Evolutionary conservation across 2,888 invertebrate genomes (phyloP), one percentile per base, ranked within the genome.

Genomic region (Dicyrtomina minuta): DNA sequence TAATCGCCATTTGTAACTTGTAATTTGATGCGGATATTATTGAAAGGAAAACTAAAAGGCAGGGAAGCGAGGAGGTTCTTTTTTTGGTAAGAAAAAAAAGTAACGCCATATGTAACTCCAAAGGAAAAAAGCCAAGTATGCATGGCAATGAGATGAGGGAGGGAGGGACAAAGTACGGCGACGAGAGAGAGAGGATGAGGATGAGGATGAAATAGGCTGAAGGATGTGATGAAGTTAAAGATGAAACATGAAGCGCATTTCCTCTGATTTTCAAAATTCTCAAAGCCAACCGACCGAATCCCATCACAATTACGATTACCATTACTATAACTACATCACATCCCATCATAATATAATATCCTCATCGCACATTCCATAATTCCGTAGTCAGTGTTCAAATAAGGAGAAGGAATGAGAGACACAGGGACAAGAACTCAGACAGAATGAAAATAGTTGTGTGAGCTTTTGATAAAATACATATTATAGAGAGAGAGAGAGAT

Each of bases 191-290:
- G 53, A 53, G 53, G n/a, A 13, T 12, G 17, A 3, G 4, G 26
- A 20, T 5, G 58, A 58, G 33, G 26, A 39, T 17, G 39, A 33
- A 8, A 8, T 3, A 33, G 33, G 55, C 24, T 24, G 20, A 13
- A 15, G 17, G 12, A 26, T 26, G 27, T 5, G 58, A 58, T 33
- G 26, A 39, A 17, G 39, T 39, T 58, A 39, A 39, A 51, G 33
- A 62, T 49, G 51, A 62, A 62, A 33, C 33, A 62, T 62, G 61
- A 62, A 62, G 62, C 62, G 62, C 62, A 62, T 49, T 62, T 62
- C 62, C 62, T 61, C 61, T 62, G 62, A 62, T 62, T 62, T 62
- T 62, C 43, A 20, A 39, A 51, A 33, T 51, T 33, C 33, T 33
- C 41, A 62, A 62, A 51, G 51, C 51, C 62, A 62, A 51, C 62